Base-by-base conservation (phyloP, 30 jellyfish, hydroid and myxozoan genomes). In the Pseudorhiza aurosa region DNA sequence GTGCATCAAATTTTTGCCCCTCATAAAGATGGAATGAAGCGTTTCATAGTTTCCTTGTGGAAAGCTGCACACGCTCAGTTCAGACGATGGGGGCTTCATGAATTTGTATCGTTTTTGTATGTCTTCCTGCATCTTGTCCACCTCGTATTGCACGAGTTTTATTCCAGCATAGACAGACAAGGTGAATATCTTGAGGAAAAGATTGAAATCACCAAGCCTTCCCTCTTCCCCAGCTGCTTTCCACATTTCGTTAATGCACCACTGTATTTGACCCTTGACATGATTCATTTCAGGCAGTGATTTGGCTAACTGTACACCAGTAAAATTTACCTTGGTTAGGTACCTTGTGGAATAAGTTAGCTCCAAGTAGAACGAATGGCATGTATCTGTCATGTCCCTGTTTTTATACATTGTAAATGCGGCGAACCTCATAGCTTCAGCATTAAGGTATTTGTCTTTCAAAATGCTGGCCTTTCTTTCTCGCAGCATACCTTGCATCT, bases 251-350 rank as follows among this genome's bases (percentile, higher is more conserved):
- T n/a, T 45, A 11, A 57, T 36, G 62, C 64, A 80, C 91, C 91
- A 80, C 53, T 17, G 44, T 31, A 80, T 80, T 43, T 80, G 91
- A 19, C 65, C 84, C 32, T 80, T 80, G 14, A 80, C 76, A 53
- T 21, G 53, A 10, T 9, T 17, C 91, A 80, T 65, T 8, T 58
- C 70, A n/a, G 83, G 91, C 22, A 80, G 65, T n/a, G 81, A 80
- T 30, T 36, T 80, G 12, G 58, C 83, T 5, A 80, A 60, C 68
- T 49, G 76, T 42, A 50, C 19, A 27, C 91, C 91, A 1, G 72
- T 7, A 28, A 67, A 65, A 10, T 65, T 30, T 36, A 4, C 21
- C 15, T 15, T 43, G 18, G 29, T 36, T 5, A 80, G 57, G 24
- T 64, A 65, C 15, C 51, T 30, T 12, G 83, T 49, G 77, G 22